Conservation (phyloP, 2,113 vertebrate species). For the Rhegmatorhina hoffmannsi region DNA sequence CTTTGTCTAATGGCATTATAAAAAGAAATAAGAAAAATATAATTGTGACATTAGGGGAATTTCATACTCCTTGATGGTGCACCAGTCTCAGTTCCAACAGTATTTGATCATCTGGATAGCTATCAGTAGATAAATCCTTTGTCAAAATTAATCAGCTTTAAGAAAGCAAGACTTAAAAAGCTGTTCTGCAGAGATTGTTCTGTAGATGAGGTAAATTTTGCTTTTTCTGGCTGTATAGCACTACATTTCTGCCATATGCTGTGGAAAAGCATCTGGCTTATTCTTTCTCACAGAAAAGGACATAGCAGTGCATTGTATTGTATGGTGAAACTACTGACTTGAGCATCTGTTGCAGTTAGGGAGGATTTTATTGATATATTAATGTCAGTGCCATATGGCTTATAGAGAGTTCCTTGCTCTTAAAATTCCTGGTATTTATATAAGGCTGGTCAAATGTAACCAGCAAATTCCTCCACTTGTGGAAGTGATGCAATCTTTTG, state of each 20-base stretch:
- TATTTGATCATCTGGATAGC: conserved; percentile 25
- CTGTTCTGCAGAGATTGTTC: not conserved
- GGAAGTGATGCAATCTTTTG: not conserved
- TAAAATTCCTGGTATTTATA: not conserved
- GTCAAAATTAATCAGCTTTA: conserved; percentile 15
- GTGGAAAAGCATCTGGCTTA: conserved; percentile 36
- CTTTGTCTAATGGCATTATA: conserved; percentile 9
- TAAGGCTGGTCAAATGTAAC: not conserved
- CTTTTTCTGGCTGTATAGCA: conserved; percentile 18
- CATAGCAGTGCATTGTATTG: not conserved
- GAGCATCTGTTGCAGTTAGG: conserved; percentile 31
- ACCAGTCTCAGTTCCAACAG: not conserved
- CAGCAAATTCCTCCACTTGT: not conserved
- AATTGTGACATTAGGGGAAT: conserved; percentile 2
- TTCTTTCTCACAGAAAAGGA: conserved; percentile 26
- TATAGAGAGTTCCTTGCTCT: not conserved
- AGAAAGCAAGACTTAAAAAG: not conserved
- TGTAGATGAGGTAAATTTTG: conserved; percentile 11
- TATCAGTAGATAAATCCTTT: not conserved
- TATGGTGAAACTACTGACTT: not conserved
- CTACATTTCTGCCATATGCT: conserved; percentile 30
- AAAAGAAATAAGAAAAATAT: conserved; percentile 34
- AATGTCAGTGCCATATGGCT: conserved; percentile 4
- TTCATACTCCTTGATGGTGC: conserved; percentile 17
- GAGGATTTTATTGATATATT: conserved; percentile 26